These are phyloP conservation scores for Alces alces DNA, from an alignment of 2,113 vertebrate species.

Conservation along the genomic window DNA sequence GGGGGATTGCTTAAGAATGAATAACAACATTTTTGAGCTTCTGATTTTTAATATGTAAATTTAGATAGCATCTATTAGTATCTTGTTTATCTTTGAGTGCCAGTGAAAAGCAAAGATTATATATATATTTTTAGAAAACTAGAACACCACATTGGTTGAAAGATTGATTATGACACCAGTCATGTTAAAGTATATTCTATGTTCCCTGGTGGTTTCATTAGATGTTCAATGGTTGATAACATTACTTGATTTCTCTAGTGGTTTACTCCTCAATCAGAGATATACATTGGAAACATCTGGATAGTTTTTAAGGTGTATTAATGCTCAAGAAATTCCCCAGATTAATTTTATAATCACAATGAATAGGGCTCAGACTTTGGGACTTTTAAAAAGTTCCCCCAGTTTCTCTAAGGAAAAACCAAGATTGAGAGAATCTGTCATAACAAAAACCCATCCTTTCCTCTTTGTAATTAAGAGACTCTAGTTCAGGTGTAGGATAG, in stretches of 20 bases:
- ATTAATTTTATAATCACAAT: not conserved
- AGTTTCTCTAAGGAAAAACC: not conserved
- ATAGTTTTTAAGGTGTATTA: not conserved
- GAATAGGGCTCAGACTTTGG: not conserved
- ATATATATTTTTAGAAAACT: not conserved
- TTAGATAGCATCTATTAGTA: not conserved
- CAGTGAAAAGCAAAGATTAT: not conserved
- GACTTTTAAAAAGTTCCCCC: not conserved
- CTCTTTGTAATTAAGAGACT: not conserved
- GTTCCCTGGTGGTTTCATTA: not conserved
- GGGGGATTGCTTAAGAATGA: not conserved
- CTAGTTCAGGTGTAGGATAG: not conserved
- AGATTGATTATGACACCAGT: not conserved
- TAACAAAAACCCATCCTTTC: not conserved
- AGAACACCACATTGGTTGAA: not conserved
- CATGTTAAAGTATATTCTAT: not conserved
- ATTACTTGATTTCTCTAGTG: not conserved
- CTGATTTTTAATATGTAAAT: not conserved
- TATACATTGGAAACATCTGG: not conserved
- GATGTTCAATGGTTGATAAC: not conserved
- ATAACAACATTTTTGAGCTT: not conserved
- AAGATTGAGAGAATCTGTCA: not conserved
- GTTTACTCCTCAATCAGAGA: not conserved
- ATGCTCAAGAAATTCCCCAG: not conserved
- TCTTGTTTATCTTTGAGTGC: not conserved